Percentiles rank a stretch among this genome's conserved stretches.
Evolutionary conservation across 2,888 invertebrate species (phyloP).

Genomic region (Aleiodes testaceus): DNA sequence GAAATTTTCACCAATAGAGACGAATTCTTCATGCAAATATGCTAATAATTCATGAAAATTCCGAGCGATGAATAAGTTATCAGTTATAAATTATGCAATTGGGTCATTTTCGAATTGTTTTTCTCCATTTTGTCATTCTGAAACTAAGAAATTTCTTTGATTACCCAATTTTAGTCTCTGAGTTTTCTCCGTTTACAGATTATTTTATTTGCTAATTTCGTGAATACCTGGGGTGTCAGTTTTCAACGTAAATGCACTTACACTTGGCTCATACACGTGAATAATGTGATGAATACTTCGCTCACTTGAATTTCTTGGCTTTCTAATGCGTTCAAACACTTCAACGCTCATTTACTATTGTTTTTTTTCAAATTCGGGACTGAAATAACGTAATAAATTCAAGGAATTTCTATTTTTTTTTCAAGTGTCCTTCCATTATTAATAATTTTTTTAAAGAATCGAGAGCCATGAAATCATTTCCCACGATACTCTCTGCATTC

Average conservation of each 20-base stretch:
- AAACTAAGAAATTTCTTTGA: constrained; percentile 24
- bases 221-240: constrained; percentile 36
- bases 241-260: constrained; percentile 30
- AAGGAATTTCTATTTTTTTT: too few species aligned
- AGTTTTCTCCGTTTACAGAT: too few species aligned
- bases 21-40: too few species aligned
- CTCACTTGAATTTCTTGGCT: constrained; percentile 10
- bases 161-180: constrained; percentile 12
- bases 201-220: constrained; percentile 26
- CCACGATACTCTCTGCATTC: too few species aligned
- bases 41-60: not conserved
- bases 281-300: constrained; percentile 16
- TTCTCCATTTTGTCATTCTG: not conserved
- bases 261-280: constrained; percentile 33
- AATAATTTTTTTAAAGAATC: too few species aligned
- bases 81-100: too few species aligned
- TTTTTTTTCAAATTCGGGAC: too few species aligned
- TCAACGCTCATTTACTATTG: not conserved
- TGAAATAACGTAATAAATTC: too few species aligned
- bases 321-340: constrained; percentile 31
- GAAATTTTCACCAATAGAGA: too few species aligned
- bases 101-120: not conserved
- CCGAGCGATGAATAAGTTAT: not conserved
- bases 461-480: too few species aligned
- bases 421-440: too few species aligned